Percentiles rank a stretch among this genome's conserved stretches.
These are phyloP conservation scores for Aurelia aurita DNA, from an alignment of 30 jellyfish, hydroid and myxozoan genomes.

Conservation along the genomic window DNA sequence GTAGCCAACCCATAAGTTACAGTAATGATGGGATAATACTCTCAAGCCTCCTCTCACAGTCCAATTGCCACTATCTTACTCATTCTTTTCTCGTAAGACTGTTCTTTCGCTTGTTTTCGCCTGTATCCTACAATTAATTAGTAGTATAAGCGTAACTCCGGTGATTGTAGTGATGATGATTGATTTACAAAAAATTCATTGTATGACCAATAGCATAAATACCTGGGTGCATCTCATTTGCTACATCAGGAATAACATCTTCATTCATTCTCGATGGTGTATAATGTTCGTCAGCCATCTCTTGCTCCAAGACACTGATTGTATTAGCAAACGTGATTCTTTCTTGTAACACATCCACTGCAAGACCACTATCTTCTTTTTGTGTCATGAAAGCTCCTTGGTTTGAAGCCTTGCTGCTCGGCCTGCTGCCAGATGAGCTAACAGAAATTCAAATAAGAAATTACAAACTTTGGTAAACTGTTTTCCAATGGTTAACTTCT, in stretches of 20 bases:
- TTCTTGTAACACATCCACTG: conserved; percentile 64
- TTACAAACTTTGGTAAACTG: not conserved
- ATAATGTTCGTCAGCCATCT: conserved; percentile 81
- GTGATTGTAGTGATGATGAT: too few species aligned
- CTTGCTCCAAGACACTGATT: conserved; percentile 83
- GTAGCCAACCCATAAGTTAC: too few species aligned
- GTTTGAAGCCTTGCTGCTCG: conserved; percentile 53
- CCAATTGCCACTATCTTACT: too few species aligned
- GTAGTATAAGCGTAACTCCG: too few species aligned
- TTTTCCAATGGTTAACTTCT: too few species aligned
- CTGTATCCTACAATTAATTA: too few species aligned
- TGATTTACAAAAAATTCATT: too few species aligned
- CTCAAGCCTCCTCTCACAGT: too few species aligned
- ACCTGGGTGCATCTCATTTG: conserved; percentile 90
- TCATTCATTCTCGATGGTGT: conserved; percentile 82
- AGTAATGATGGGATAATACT: too few species aligned
- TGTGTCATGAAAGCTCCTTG: conserved; percentile 43
- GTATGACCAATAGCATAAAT: not conserved
- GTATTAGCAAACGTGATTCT: conserved; percentile 77
- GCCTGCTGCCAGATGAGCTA: conserved; percentile 53
- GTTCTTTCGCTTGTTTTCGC: too few species aligned
- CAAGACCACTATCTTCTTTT: conserved; percentile 15
- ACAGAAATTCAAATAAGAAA: too few species aligned
- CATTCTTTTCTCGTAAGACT: too few species aligned
- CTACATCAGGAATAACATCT: conserved; percentile 79